Conservation (phyloP, 2,888 invertebrate species). For the Tenthredo distinguenda region DNA sequence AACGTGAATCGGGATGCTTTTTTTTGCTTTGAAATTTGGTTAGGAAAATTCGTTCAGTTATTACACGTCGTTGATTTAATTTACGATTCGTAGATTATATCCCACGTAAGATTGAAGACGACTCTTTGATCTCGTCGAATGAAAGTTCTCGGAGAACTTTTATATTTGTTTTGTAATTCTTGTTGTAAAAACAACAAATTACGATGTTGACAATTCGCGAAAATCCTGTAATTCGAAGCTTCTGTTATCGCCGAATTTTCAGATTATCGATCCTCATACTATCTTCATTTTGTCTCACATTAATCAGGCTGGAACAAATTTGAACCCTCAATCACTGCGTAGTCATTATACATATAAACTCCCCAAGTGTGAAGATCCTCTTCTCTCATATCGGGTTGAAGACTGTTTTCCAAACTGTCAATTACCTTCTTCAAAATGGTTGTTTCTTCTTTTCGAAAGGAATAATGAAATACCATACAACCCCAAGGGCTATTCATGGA, state of each 20-base stretch:
- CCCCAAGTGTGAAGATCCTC: background rate
- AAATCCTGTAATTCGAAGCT: background rate
- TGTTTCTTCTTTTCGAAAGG: background rate
- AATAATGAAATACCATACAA: too few relatives aligned
- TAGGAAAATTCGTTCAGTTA: constrained; percentile 10
- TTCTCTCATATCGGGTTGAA: background rate
- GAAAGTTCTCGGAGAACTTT: background rate
- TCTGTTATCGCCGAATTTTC: background rate
- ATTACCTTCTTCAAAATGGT: background rate
- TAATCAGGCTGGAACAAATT: background rate
- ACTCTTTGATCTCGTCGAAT: constrained; percentile 27
- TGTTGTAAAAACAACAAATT: background rate
- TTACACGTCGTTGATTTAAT: constrained; percentile 22
- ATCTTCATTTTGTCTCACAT: background rate
- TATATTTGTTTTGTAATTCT: background rate
- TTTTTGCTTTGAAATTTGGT: background rate
- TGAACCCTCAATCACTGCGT: background rate
- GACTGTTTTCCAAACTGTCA: background rate
- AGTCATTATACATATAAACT: background rate
- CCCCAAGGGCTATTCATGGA: background rate
- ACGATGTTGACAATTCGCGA: background rate
- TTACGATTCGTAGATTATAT: background rate
- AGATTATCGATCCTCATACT: background rate
- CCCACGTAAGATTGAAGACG: background rate
- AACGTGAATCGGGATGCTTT: background rate